Evolutionary conservation across 2,888 invertebrate species (phyloP), one percentile per base, ranked within the genome.

Genomic region (Cryptophagus acutangulus): DNA sequence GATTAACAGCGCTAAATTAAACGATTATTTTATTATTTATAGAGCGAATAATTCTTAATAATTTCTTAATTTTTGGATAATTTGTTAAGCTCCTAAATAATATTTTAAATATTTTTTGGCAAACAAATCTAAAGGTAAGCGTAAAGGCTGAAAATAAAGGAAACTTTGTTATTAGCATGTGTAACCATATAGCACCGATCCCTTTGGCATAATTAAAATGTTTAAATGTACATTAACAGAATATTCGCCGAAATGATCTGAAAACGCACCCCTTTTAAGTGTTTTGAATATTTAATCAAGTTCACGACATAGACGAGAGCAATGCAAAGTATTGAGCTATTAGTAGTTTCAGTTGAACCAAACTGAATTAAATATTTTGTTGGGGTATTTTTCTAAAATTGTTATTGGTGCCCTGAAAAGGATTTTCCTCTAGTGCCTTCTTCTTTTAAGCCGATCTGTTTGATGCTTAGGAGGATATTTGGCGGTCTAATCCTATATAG

Each of bases 191-290:
- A 8, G 31, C 13, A 31, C 16, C 16, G 31, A 31, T 15, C 37
- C 36, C 44, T 45, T 41, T 45, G 43, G 46, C 46, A 38, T 46
- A 41, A 47, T 52, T 48, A 50, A 48, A 44, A 48, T 52, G 46
- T 49, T 51, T 50, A 48, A 51, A 48, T 46, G 44, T 49, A 54
- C 46, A 50, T 49, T 49, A 55, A 54, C 52, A 53, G 55, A 52
- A 55, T 53, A 48, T 51, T 56, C 52, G 47, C 41, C 57, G n/a
- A 55, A 53, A 57, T 62, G 59, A 66, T 65, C 63, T 61, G 57
- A 57, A 58, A 59, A n/a, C n/a, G 62, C 61, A 63, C 61, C 66
- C 65, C 68, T 69, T 69, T 69, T 67, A 69, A 67, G 63, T 66
- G 65, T 65, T 58, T 51, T 69, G 65, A 67, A 69, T 69, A 67